Evolutionary conservation across 2,888 invertebrate genomes (phyloP).

Genomic region (Ferdinandea cuprea): DNA sequence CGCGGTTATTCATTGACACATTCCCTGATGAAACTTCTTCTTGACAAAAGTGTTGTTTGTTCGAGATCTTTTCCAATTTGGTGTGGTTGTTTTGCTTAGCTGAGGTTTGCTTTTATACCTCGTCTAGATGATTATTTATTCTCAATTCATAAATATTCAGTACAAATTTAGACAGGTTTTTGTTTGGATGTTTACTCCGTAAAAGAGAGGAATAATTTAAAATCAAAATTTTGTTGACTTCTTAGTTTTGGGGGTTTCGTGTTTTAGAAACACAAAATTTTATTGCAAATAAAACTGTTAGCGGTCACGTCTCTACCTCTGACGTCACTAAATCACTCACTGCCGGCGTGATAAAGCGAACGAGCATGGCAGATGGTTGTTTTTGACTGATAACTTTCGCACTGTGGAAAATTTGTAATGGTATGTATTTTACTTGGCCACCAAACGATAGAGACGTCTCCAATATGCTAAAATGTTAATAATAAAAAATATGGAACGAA

Average conservation of each 20-base stretch:
- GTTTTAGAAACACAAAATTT: not conserved
- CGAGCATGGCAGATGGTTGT: not conserved
- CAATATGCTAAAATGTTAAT: not conserved
- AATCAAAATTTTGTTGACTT: slow-evolving; percentile 22
- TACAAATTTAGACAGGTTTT: slow-evolving; percentile 34
- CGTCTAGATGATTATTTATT: not conserved
- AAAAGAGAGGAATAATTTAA: not conserved
- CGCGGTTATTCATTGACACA: slow-evolving; percentile 82
- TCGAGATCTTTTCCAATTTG: slow-evolving; percentile 33
- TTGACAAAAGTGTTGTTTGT: slow-evolving; percentile 48
- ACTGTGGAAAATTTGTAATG: not conserved
- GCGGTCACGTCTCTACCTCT: slow-evolving; percentile 16
- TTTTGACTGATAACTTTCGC: not conserved
- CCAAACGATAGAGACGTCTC: not conserved
- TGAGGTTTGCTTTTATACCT: slow-evolving; percentile 58
- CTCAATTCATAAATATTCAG: slow-evolving; percentile 44
- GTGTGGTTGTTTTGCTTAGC: slow-evolving; percentile 31
- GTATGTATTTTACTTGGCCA: not conserved
- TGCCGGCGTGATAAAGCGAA: slow-evolving; percentile 17
- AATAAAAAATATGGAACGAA: no score
- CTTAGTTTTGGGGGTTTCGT: slow-evolving; percentile 1
- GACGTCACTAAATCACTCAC: slow-evolving; percentile 13
- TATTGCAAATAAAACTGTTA: not conserved
- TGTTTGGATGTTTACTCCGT: not conserved
- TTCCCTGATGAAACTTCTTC: slow-evolving; percentile 32